Conservation (phyloP, 2,797 vertebrate species). For the Anguilla marmorata region DNA sequence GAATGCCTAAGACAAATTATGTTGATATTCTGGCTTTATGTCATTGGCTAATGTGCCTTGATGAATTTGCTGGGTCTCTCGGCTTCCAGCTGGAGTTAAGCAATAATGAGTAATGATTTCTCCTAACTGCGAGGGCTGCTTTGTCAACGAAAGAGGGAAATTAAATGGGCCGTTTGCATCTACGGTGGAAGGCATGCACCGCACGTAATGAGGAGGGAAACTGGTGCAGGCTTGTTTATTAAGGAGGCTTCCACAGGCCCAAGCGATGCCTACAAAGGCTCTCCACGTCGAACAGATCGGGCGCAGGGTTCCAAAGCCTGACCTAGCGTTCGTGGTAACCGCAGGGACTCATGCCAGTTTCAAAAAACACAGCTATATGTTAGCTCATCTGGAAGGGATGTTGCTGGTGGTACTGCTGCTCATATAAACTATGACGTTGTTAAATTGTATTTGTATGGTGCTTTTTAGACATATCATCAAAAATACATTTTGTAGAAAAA, state of each 20-base stretch:
- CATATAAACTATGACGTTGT: too few relatives aligned
- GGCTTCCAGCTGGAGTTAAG: background rate
- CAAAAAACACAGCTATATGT: background rate
- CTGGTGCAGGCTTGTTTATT: background rate
- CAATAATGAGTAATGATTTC: conserved; percentile 1
- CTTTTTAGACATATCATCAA: too few relatives aligned
- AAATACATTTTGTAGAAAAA: too few relatives aligned
- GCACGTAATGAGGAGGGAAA: background rate
- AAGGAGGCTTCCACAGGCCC: background rate
- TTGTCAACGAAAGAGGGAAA: background rate
- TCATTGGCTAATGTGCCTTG: conserved; percentile 5
- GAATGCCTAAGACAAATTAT: background rate
- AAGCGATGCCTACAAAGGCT: background rate
- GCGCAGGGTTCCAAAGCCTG: background rate
- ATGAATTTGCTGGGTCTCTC: background rate
- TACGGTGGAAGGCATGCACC: background rate
- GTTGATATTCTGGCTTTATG: background rate
- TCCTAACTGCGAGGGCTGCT: background rate
- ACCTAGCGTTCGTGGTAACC: too few relatives aligned
- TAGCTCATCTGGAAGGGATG: too few relatives aligned
- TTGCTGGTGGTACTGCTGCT: too few relatives aligned
- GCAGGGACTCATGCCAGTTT: background rate
- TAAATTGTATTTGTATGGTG: too few relatives aligned
- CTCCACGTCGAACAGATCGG: background rate
- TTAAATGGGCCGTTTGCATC: background rate